Base-by-base conservation (phyloP, 1,140 invertebrate species). In the Brachionus koreanus region DNA sequence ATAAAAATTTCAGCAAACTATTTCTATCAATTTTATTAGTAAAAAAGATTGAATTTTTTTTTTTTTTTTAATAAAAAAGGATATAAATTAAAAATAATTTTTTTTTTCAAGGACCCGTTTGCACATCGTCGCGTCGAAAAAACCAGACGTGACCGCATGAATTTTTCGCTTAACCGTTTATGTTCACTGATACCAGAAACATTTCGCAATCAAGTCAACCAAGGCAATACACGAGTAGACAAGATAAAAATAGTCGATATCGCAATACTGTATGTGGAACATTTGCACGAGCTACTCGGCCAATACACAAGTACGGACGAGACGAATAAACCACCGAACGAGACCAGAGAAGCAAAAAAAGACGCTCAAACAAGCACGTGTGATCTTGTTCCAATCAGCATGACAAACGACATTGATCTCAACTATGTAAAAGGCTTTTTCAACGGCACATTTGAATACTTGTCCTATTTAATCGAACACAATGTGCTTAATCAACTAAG, bases 221-320 rank as follows among this genome's bases (percentile, higher is more conserved):
- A 79, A 43, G 76, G 49, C 23, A 61, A 79, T 19, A 79, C 33
- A 1, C 46, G 76, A 61, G 76, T 79, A 3, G 76, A 79, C 57
- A 79, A 79, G 57, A 79, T 79, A 37, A 79, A 79, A 37, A 79
- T 65, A 42, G 76, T 79, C 7, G 76, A 79, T 49, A 61, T 79
- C 10, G 76, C 76, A 25, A 79, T 79, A 61, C 33, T 65, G 23
- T 79, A 79, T 25, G 61, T 79, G 2, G 76, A 79, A 29, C 61
- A 65, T 61, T 29, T 79, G 39, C 76, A 79, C 33, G 46, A 77
- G 19, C n/a, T 61, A 52, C 12, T 77, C 25, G 29, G 43, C 9
- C 19, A 77, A 57, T 77, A 57, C 43, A 61, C 1, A 6, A 35
- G n/a, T 6, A 65, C 3, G 1, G 33, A 37, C 12, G 7, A 16